Conservation (phyloP, 2,888 invertebrate genomes). For the Nowickia ferox region DNA sequence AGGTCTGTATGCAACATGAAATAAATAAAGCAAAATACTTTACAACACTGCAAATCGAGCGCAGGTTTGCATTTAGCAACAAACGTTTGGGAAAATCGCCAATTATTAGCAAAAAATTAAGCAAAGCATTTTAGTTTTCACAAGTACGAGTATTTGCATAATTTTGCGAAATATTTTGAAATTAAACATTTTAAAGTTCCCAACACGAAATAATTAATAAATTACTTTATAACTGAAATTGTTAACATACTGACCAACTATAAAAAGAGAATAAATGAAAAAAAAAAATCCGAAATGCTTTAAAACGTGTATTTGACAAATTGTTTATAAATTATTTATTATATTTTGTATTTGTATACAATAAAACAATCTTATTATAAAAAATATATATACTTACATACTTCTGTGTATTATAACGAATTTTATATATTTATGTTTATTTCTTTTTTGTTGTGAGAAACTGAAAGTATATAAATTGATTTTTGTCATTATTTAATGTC, state of each 20-base stretch:
- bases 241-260: conserved; percentile 70
- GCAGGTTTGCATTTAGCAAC: too few relatives aligned
- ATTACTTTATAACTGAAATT: conserved; percentile 68
- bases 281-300: conserved; percentile 54
- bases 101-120: neutral
- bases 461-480: neutral
- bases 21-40: too few relatives aligned
- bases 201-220: conserved; percentile 56
- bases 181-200: conserved; percentile 61
- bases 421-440: conserved; percentile 14
- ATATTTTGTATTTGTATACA: conserved; percentile 56
- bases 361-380: conserved; percentile 19
- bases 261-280: conserved; percentile 20
- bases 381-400: too few relatives aligned
- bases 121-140: neutral
- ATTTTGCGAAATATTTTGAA: conserved; percentile 16
- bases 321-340: conserved; percentile 60
- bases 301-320: conserved; percentile 46
- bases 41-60: too few relatives aligned
- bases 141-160: conserved; percentile 53
- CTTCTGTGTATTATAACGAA: conserved; percentile 23
- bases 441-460: conserved; percentile 1
- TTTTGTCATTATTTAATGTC: conserved; percentile 14
- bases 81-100: neutral
- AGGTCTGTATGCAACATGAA: too few relatives aligned